These are phyloP conservation scores for Aphrophora alni DNA, from an alignment of 2,888 invertebrate species.

Conservation along the genomic window DNA sequence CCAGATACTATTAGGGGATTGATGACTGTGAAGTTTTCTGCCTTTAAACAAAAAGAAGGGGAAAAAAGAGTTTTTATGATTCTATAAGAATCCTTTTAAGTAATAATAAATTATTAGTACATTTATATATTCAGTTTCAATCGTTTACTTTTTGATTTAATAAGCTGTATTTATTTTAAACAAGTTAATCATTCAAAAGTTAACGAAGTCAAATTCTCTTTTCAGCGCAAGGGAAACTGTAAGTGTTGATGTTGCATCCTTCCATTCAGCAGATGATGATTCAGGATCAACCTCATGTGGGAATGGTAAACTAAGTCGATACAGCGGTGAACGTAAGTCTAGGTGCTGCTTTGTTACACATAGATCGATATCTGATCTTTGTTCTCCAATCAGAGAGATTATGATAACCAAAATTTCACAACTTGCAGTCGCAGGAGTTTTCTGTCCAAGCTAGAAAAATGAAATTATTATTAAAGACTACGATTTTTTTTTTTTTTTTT, in stretches of 20 bases:
- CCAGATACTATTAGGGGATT: too few relatives aligned
- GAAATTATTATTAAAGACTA: too few relatives aligned
- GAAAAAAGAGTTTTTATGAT: too few relatives aligned
- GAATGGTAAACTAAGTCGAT: slow-evolving; percentile 74
- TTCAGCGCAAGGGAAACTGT: slow-evolving; percentile 74
- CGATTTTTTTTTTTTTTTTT: neutral
- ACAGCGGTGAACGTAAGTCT: slow-evolving; percentile 68
- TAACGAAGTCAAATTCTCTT: slow-evolving; percentile 84
- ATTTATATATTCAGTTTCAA: too few relatives aligned
- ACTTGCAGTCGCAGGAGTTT: slow-evolving; percentile 78
- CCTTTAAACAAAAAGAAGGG: too few relatives aligned
- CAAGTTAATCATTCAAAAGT: slow-evolving; percentile 68
- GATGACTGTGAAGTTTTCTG: too few relatives aligned
- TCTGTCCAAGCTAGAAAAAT: slow-evolving; percentile 74
- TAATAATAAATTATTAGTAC: too few relatives aligned
- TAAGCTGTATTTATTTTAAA: too few relatives aligned
- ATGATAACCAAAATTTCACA: slow-evolving; percentile 88
- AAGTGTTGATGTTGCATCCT: slow-evolving; percentile 68
- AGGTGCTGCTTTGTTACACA: slow-evolving; percentile 68
- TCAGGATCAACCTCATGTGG: slow-evolving; percentile 86
- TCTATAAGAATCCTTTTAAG: too few relatives aligned
- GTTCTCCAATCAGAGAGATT: slow-evolving; percentile 78
- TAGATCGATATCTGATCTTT: slow-evolving; percentile 75
- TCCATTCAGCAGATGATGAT: slow-evolving; percentile 81
- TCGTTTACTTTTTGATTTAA: too few relatives aligned